Evolutionary conservation across 64 coral and sea anemone species (phyloP).

Genomic region (Stichodactyla mertensii): DNA sequence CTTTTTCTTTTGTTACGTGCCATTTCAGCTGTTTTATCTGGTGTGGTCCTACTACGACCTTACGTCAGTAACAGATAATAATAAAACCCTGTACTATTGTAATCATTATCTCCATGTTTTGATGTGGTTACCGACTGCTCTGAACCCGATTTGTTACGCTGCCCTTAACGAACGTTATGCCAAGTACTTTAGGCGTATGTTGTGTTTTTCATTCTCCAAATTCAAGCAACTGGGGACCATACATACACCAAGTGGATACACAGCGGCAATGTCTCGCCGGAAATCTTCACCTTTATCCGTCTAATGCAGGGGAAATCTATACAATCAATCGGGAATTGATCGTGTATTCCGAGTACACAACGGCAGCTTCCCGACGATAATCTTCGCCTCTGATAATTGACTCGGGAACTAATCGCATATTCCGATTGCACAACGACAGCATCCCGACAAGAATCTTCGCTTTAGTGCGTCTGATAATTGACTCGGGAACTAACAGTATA

Average conservation of each 20-base stretch:
- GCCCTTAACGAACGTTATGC: conserved; percentile 77
- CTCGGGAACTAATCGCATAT: neutral
- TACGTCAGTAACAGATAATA: neutral
- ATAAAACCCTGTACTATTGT: conserved; percentile 12
- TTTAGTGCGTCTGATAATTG: no score
- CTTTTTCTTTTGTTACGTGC: conserved; percentile 78
- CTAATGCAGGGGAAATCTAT: neutral
- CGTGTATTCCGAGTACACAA: neutral
- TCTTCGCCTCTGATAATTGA: neutral
- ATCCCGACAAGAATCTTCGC: neutral
- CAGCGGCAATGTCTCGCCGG: neutral
- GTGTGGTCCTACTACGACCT: conserved; percentile 34
- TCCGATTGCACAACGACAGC: neutral
- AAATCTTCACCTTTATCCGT: conserved; percentile 8
- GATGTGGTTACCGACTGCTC: conserved; percentile 73
- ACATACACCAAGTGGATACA: neutral
- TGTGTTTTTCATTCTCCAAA: conserved; percentile 33
- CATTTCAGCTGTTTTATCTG: conserved; percentile 67
- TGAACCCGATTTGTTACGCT: conserved; percentile 78
- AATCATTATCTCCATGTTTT: conserved; percentile 56
- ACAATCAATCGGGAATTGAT: neutral
- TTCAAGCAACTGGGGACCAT: neutral
- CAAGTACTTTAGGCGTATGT: conserved; percentile 36
- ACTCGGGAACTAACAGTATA: no score
- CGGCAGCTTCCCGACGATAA: neutral